Conservation (phyloP, 2,797 vertebrate genomes). For the Myotis myotis region DNA sequence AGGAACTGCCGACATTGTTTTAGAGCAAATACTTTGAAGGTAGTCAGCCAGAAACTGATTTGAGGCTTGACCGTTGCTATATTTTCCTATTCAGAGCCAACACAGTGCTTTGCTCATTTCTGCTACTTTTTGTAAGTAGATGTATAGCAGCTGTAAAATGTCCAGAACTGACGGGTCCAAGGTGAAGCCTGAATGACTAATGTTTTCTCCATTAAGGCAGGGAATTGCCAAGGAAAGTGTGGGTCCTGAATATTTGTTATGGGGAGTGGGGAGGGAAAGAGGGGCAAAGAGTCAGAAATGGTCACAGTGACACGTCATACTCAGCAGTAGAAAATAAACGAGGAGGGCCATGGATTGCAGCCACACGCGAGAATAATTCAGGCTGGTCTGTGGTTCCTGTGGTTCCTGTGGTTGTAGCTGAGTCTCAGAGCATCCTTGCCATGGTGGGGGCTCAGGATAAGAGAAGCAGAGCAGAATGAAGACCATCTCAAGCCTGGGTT, state of each 20-base stretch:
- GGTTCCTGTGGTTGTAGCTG: slow-evolving; percentile 63
- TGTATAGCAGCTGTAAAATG: slow-evolving; percentile 67
- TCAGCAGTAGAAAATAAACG: not conserved
- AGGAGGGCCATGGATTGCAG: not conserved
- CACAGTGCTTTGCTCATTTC: slow-evolving; percentile 73
- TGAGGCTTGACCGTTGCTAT: slow-evolving; percentile 64
- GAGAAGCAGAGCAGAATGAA: slow-evolving; percentile 70
- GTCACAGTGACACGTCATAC: not conserved
- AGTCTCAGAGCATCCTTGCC: slow-evolving; percentile 57
- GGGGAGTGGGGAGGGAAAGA: fast-evolving
- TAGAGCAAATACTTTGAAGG: slow-evolving; percentile 18
- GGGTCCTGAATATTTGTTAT: not conserved
- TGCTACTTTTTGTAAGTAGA: slow-evolving; percentile 54
- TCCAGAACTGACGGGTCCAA: slow-evolving; percentile 67
- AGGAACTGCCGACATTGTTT: slow-evolving; percentile 69
- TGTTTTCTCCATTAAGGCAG: slow-evolving; percentile 52
- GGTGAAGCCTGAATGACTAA: not conserved
- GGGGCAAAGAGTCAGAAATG: not conserved
- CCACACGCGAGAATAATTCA: not conserved
- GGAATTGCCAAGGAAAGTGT: not conserved
- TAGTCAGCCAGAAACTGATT: slow-evolving; percentile 60
- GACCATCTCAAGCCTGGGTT: slow-evolving; percentile 25
- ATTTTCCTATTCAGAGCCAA: slow-evolving; percentile 72
- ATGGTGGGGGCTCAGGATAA: slow-evolving; percentile 63
- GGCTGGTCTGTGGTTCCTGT: slow-evolving; percentile 64